phyloP scores from a whole-genome alignment of 30 jellyfish, hydroid and myxozoan genomes.

The Pseudorhiza aurosa region DNA sequence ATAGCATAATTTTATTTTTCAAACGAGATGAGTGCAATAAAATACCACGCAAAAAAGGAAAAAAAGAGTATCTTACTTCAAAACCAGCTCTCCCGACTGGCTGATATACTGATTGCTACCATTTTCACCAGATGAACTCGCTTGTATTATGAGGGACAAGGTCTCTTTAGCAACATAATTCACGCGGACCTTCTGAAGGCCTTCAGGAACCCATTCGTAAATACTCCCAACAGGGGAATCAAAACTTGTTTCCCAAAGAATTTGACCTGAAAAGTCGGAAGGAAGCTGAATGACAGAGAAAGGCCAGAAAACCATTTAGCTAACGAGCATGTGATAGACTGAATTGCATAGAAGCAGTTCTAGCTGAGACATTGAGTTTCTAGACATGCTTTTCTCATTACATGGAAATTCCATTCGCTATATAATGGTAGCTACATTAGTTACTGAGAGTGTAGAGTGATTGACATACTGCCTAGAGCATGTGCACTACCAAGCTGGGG shows the following conservation, averaged over 20 bases:
- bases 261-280: constrained; percentile 71
- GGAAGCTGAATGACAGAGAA: neutral
- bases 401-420: too few species aligned
- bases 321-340: neutral
- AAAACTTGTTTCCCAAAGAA: constrained; percentile 80
- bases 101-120: constrained; percentile 88
- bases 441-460: too few species aligned
- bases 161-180: constrained; percentile 95
- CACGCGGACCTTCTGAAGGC: constrained; percentile 89
- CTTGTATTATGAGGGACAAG: constrained; percentile 73
- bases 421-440: too few species aligned
- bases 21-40: too few species aligned
- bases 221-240: constrained; percentile 95
- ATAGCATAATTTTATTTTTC: too few species aligned
- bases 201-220: constrained; percentile 97
- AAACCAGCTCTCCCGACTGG: constrained; percentile 83
- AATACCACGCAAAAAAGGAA: too few species aligned
- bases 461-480: too few species aligned
- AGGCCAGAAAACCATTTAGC: neutral
- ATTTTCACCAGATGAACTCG: constrained; percentile 89
- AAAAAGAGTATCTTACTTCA: constrained; percentile 89
- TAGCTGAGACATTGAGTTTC: too few species aligned
- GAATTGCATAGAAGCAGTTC: too few species aligned
- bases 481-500: too few species aligned
- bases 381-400: too few species aligned